Evolutionary conservation across 1,140 invertebrate species (phyloP), one percentile per base, ranked within the genome.

Genomic region (Psix sp.): DNA sequence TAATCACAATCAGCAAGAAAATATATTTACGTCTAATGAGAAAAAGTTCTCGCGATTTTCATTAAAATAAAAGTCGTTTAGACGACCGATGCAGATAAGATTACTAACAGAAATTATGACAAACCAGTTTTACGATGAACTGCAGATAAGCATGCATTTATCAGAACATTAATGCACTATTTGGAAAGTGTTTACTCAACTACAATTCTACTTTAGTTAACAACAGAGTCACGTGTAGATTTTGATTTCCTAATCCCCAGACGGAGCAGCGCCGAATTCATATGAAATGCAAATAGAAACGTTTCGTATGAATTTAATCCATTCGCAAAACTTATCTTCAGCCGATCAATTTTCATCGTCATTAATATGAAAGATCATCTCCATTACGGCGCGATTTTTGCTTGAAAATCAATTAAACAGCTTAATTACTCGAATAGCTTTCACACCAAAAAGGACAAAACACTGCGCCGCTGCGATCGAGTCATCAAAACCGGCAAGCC

Each of bases 321-420:
- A n/a, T n/a, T n/a, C n/a, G n/a, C n/a, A n/a, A n/a, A n/a, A n/a
- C n/a, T n/a, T n/a, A n/a, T n/a, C n/a, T n/a, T n/a, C n/a, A n/a
- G n/a, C n/a, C 35, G 24, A 49, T 57, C 35, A 49, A 57, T 49
- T 67, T 51, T 46, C 29, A 4, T 15, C 38, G 38, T 57, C 43
- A 51, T 67, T 57, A 49, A 42, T 49, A 57, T 57, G 52, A 57
- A 67, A 67, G 40, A 67, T 57, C 52, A 21, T 43, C 38, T 14
- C 62, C 40, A 54, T 66, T 66, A 57, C 33, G 9, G 0, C 13
- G 26, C 20, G 26, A 2, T 45, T 57, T 67, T 57, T 67, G 49
- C 36, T 40, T 14, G 7, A 66, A 48, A 67, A 57, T 67, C 63
- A 67, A 67, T 67, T 67, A 67, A 67, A 67, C 63, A 39, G 35